Conservation (phyloP, 2,888 invertebrate genomes). For the Empis stercorea region DNA sequence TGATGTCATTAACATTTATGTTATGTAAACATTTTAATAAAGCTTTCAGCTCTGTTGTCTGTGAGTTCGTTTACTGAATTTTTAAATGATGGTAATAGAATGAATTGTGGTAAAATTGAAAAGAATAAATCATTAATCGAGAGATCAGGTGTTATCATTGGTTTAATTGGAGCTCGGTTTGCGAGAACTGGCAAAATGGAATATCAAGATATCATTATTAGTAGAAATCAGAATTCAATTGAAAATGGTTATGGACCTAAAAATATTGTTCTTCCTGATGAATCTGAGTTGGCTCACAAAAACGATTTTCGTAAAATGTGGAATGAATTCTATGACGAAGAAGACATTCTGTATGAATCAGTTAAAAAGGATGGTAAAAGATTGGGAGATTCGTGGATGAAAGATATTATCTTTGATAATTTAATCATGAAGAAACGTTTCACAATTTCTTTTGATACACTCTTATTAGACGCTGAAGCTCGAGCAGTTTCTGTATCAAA, state of each 20-base stretch:
- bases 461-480: constrained; percentile 47
- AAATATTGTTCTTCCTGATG: not conserved
- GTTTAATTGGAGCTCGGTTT: constrained; percentile 29
- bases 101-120: constrained; percentile 33
- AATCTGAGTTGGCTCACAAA: not conserved
- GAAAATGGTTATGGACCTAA: constrained; percentile 33
- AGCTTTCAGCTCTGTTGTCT: constrained; percentile 36
- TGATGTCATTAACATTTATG: not conserved
- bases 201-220: constrained; percentile 33
- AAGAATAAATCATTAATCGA: constrained; percentile 25
- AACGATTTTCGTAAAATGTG: constrained; percentile 19
- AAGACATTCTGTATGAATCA: constrained; percentile 13
- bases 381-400: constrained; percentile 22
- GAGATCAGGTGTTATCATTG: constrained; percentile 35
- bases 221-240: constrained; percentile 30
- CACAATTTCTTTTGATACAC: constrained; percentile 45
- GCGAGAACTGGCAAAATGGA: constrained; percentile 33
- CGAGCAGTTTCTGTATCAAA: constrained; percentile 40
- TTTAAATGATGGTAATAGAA: constrained; percentile 38
- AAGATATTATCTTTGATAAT: constrained; percentile 29
- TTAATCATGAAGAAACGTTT: constrained; percentile 35
- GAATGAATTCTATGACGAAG: constrained; percentile 20
- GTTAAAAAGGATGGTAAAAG: constrained; percentile 22
- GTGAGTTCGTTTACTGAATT: constrained; percentile 39
- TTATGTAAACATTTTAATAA: not conserved